Evolutionary conservation across 1,140 invertebrate genomes (phyloP), one percentile per base, ranked within the genome.

Genomic region (Drosophila melanica): DNA sequence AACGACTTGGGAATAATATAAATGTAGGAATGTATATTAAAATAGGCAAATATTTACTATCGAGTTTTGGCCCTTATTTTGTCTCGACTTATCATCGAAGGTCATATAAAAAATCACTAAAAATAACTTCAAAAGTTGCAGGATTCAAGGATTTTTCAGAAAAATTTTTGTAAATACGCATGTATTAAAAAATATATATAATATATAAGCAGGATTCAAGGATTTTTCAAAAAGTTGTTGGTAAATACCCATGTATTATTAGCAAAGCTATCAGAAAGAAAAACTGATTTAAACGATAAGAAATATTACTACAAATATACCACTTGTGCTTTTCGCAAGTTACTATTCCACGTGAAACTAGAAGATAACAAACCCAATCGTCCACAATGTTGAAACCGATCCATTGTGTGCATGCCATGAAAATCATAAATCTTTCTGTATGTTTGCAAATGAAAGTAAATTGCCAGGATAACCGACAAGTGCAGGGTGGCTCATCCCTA

Each of bases 381-480:
- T 33, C 30, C 44, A 57, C 3, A 11, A 14, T 18, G 45, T 33
- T 39, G 30, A 47, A 11, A 39, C 10, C 20, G 9, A 3, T 47
- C 11, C n/a, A 11, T 33, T 33, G 20, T 53, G 27, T 70, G 44
- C 44, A 51, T 45, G 42, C n/a, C 12, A 65, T 53, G 30, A 35
- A 59, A 66, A 66, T 72, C 23, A 30, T 1, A 59, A 48, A 74
- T 63, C 20, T 54, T 67, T 44, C n/a, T 44, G 39, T 14, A 10
- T 58, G 57, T 12, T 14, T 20, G 39, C 35, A 48, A 59, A 47
- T 53, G 35, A 69, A 73, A 59, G 53, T 48, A 80, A 80, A 77
- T 80, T 89, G 77, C 47, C 64, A 75, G 85, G 80, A 89, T 89
- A 70, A 64, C 76, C 51, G 65, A 79, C 84, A 84, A 84, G 84